Conservation (phyloP, 2,888 invertebrate species). For the Mesoligia furuncula region DNA sequence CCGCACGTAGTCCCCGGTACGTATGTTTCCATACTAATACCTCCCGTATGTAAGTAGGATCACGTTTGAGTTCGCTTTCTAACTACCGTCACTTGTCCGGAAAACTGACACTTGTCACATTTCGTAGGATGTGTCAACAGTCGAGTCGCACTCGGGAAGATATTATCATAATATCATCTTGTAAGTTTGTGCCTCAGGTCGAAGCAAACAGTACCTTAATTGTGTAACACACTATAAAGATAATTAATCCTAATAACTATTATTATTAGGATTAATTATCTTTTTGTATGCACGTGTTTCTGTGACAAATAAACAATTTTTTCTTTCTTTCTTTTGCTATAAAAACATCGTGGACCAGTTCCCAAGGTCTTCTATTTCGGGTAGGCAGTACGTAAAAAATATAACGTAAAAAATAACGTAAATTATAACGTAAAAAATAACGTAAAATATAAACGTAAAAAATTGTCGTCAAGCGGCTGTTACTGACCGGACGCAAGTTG, state of each 20-base stretch:
- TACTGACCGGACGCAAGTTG: neutral
- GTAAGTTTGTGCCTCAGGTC: neutral
- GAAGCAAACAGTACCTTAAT: neutral
- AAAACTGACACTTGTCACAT: constrained; percentile 59
- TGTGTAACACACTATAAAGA: no score
- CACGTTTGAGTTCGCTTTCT: constrained; percentile 56
- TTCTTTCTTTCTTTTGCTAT: neutral
- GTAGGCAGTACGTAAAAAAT: neutral
- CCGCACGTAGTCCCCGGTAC: neutral
- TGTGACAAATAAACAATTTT: no score
- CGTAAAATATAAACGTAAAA: no score
- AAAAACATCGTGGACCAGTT: constrained; percentile 1
- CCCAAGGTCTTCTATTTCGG: neutral
- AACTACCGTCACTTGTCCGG: constrained; percentile 43
- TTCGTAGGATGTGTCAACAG: constrained; percentile 33
- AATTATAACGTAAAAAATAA: no score
- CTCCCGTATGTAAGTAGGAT: constrained; percentile 18
- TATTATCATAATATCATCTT: constrained; percentile 12
- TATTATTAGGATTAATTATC: no score
- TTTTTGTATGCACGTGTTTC: no score
- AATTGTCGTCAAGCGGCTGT: constrained; percentile 21
- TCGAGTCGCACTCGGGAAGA: neutral
- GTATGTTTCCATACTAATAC: constrained; percentile 32
- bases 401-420: no score
- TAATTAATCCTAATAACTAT: no score